Base-by-base conservation (phyloP, 2,888 invertebrate species). In the Chouioia cunea region DNA sequence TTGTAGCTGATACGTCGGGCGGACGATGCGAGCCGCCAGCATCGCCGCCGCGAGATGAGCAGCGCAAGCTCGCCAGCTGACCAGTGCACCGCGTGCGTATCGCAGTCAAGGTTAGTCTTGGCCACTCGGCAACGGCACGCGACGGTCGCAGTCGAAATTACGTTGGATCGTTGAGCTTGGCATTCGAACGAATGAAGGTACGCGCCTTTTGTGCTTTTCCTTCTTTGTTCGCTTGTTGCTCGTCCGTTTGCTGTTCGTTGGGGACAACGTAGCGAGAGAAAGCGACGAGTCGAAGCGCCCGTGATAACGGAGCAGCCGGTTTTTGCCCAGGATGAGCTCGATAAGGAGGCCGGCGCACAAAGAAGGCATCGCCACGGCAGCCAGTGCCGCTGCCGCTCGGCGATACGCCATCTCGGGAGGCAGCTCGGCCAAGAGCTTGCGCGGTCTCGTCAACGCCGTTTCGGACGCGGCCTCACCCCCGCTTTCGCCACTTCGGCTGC, bases 401-500 rank as follows among this genome's bases (percentile, higher is more conserved):
- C 73, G 81, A 2, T 77, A 79, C 69, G 80, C 78, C 18, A 68
- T 79, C 23, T 70, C 79, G 54, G 81, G 80, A 16, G 70, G 76
- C 73, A 73, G 74, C 64, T 43, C 77, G 23, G 77, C 82, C 44
- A 82, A 80, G 71, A 81, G 82, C 71, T 74, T 82, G 48, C 79
- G 79, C 53, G 82, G 78, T 71, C 75, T 77, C 65, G 73, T 77
- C 1, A 76, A 76, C 73, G 74, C 75, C 23, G 74, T 74, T 63
- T 54, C 76, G 10, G 64, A 73, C 44, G 65, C 72, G 16, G 71
- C 68, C 47, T 71, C 70, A 22, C 80, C 79, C 0, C n/a, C n/a
- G n/a, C 80, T 79, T 6, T 83, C 83, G 3, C 81, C 85, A 1
- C 79, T 84, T 20, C 78, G 82, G 16, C 78, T 82, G 43, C 77